phyloP scores from a whole-genome alignment of 2,888 invertebrate species.

The Aspidiotus rigidus region DNA sequence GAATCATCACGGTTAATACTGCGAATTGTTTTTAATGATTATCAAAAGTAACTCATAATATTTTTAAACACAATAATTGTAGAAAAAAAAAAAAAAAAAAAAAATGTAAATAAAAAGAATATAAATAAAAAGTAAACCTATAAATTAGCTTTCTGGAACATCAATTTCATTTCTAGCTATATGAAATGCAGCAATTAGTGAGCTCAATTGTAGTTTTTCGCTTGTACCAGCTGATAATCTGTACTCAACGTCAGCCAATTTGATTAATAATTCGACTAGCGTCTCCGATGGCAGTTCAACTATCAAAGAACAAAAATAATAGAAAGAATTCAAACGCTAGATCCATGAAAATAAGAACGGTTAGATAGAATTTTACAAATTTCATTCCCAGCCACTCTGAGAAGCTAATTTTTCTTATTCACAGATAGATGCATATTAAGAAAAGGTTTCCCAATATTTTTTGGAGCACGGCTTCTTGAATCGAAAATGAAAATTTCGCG shows the following conservation, averaged over 20 bases:
- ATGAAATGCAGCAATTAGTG: conserved; percentile 82
- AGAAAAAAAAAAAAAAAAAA: neutral
- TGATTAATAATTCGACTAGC: conserved; percentile 66
- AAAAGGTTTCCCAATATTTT: too few relatives aligned
- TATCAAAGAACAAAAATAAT: conserved; percentile 45
- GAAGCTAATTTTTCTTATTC: too few relatives aligned
- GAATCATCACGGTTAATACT: too few relatives aligned
- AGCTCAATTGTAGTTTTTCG: conserved; percentile 82
- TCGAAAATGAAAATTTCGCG: too few relatives aligned
- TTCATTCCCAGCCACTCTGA: too few relatives aligned
- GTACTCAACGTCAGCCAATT: conserved; percentile 83
- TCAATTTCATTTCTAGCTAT: conserved; percentile 52
- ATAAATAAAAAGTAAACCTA: neutral
- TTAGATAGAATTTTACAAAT: neutral
- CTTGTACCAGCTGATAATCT: conserved; percentile 75
- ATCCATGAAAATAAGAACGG: neutral
- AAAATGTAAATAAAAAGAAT: neutral
- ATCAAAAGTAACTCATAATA: too few relatives aligned
- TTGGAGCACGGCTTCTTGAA: too few relatives aligned
- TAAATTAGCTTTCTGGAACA: conserved; percentile 28
- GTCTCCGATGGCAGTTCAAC: conserved; percentile 79
- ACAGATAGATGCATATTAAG: too few relatives aligned
- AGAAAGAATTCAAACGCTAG: neutral
- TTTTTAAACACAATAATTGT: too few relatives aligned
- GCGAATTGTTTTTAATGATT: too few relatives aligned